Conservation (phyloP, 2,113 vertebrate species). For the Boleophthalmus pectinirostris region DNA sequence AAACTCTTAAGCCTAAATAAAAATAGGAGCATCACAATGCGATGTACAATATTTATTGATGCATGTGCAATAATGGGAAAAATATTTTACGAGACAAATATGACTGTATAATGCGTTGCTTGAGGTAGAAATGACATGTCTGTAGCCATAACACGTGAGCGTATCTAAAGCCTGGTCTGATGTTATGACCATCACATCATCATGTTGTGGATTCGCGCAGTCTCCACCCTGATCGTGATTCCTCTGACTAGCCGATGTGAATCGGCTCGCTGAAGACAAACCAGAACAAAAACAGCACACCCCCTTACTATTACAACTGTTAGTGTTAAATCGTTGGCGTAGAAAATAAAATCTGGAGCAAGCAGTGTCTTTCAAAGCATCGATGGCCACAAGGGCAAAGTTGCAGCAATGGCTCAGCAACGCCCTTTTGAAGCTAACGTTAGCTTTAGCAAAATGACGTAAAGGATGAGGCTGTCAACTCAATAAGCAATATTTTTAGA, state of each 20-base stretch:
- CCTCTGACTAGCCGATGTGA: slow-evolving; percentile 7
- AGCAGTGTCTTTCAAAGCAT: slow-evolving; percentile 47
- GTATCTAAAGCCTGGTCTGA: slow-evolving; percentile 1
- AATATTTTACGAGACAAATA: background rate
- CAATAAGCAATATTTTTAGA: slow-evolving; percentile 1
- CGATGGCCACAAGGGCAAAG: slow-evolving; percentile 70
- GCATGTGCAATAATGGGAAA: background rate
- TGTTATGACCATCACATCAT: slow-evolving; percentile 5
- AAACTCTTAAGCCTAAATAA: background rate
- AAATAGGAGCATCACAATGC: background rate
- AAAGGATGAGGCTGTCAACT: slow-evolving; percentile 45
- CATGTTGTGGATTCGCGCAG: background rate
- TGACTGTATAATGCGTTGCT: background rate
- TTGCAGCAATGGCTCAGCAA: slow-evolving; percentile 74
- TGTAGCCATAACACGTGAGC: background rate
- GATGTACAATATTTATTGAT: background rate
- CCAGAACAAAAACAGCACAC: background rate
- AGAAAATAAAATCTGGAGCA: slow-evolving; percentile 10
- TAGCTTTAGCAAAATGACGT: slow-evolving; percentile 62
- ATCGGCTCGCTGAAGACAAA: background rate
- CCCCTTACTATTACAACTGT: background rate
- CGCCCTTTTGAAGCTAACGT: slow-evolving; percentile 70
- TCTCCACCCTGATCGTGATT: slow-evolving; percentile 40
- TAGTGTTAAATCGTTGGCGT: background rate
- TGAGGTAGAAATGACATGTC: background rate